Base-by-base conservation (phyloP, 1,140 invertebrate genomes). In the Drosophila kohkoa region DNA sequence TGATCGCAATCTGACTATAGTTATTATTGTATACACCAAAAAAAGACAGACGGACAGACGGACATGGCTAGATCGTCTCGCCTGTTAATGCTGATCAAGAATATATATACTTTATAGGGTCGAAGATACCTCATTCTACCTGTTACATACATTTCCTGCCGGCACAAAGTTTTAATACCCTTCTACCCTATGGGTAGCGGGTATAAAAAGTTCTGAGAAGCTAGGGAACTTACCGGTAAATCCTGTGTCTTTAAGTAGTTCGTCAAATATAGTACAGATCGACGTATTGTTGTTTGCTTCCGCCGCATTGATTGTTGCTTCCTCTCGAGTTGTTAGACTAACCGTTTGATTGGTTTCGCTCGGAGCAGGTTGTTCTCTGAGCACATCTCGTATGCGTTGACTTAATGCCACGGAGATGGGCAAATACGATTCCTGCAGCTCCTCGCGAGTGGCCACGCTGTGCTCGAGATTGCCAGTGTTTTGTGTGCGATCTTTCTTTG, bases 361-460 rank as follows among this genome's bases (percentile, higher is more conserved):
- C 0, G 35, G 35, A 10, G 35, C 35, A 38, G 6, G 7, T 8
- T 10, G 35, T 3, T 38, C 10, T 10, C 13, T 66, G 5, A 87
- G 45, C 20, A 73, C 13, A 0, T 76, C 45, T 1, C 79, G 75
- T 11, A 87, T 86, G 7, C 64, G 75, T 11, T 87, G 66, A n/a
- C 28, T 70, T 0, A 78, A 35, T 0, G 75, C 65, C 5, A 20
- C 5, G 1, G 15, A 15, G 3, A 0, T 5, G 0, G 11, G 3
- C 6, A 13, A 38, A 8, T 0, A 28, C 0, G 38, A 11, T 3
- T 46, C 13, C 7, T 54, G 1, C n/a, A 89, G 55, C 4, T 89
- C 85, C 0, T 46, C 49, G 6, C 48, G 35, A 0, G 55, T 32
- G 25, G 80, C 85, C 35, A 88, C 25, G 2, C 64, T 60, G 13